These are phyloP conservation scores for Buteo buteo DNA, from an alignment of 2,113 vertebrate genomes.

Conservation along the genomic window DNA sequence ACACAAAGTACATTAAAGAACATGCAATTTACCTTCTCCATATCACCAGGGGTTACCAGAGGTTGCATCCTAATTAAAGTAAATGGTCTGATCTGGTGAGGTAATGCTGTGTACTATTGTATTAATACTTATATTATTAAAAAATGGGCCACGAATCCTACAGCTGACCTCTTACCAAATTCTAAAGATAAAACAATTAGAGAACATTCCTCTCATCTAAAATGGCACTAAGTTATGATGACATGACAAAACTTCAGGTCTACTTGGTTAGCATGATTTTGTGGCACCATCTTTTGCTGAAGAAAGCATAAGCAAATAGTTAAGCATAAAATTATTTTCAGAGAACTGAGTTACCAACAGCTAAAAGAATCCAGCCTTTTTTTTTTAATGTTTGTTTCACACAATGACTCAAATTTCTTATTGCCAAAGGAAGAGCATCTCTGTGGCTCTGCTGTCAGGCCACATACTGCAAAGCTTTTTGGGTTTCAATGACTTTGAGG, in stretches of 20 bases:
- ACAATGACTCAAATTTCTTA: background rate
- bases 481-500: background rate
- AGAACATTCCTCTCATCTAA: background rate
- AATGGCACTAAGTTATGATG: background rate
- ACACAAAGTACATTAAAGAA: background rate
- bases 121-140: background rate
- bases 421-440: background rate
- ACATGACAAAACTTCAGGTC: background rate
- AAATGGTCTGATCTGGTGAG: background rate
- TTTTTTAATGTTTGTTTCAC: background rate
- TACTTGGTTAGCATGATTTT: background rate
- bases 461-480: background rate
- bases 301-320: background rate
- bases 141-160: background rate
- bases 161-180: background rate
- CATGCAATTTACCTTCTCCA: background rate
- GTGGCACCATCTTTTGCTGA: background rate
- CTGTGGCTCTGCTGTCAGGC: background rate
- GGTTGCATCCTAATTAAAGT: background rate
- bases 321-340: background rate
- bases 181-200: background rate
- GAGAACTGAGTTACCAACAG: background rate
- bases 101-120: background rate
- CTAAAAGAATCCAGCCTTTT: background rate
- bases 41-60: background rate